Conservation (phyloP, 2,797 vertebrate genomes). For the Monodelphis domestica region DNA sequence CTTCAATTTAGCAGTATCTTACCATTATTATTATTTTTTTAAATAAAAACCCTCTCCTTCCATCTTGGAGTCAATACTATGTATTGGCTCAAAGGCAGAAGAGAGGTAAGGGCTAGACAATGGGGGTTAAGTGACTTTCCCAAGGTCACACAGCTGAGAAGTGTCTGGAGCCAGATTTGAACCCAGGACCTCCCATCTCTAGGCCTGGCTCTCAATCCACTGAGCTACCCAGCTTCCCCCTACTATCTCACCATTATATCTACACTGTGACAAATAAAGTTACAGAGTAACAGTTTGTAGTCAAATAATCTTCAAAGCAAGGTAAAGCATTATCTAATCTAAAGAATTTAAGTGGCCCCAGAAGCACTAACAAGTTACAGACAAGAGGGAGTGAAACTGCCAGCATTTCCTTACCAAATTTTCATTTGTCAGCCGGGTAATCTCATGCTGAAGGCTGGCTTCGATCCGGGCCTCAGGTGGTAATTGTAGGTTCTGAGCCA, state of each 20-base stretch:
- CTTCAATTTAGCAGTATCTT: neutral
- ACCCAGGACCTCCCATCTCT: too few relatives aligned
- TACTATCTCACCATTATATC: constrained; percentile 6
- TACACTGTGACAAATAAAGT: neutral
- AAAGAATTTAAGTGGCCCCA: rapidly evolving
- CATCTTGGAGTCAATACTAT: too few relatives aligned
- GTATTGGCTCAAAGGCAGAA: too few relatives aligned
- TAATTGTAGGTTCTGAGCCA: constrained; percentile 97
- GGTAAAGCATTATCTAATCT: neutral
- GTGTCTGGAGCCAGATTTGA: too few relatives aligned
- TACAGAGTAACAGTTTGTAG: neutral
- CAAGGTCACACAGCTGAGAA: too few relatives aligned
- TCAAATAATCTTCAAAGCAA: neutral
- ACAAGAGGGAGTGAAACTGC: rapidly evolving
- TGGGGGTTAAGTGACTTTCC: too few relatives aligned
- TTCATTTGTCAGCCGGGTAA: constrained; percentile 97
- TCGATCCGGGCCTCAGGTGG: constrained; percentile 97
- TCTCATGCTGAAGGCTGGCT: constrained; percentile 98
- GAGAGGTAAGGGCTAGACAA: too few relatives aligned
- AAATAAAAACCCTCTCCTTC: too few relatives aligned
- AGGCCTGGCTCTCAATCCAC: too few relatives aligned
- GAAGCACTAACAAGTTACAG: neutral
- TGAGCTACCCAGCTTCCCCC: too few relatives aligned
- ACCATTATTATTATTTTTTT: too few relatives aligned
- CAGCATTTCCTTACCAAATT: constrained; percentile 90